phyloP scores from a whole-genome alignment of 1,140 invertebrate genomes.

The Aleiodes sp. region DNA sequence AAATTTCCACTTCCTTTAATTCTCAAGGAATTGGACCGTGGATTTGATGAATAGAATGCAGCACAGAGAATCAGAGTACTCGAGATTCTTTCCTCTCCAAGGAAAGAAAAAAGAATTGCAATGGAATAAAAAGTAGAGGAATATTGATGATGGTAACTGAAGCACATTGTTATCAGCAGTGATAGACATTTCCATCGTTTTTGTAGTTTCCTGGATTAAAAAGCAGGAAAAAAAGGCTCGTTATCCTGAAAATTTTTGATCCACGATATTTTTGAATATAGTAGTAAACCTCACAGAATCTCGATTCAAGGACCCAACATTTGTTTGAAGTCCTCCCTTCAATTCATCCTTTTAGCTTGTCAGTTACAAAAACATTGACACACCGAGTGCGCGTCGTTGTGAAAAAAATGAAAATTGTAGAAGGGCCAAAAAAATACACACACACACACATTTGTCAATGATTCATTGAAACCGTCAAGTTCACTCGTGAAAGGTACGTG shows the following conservation, averaged over 20 bases:
- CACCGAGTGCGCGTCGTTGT: neutral
- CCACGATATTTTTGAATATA: neutral
- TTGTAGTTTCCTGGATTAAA: neutral
- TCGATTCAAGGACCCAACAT: neutral
- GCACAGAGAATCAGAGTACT: too few relatives aligned
- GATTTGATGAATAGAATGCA: too few relatives aligned
- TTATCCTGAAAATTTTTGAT: neutral
- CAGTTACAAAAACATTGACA: neutral
- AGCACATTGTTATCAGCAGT: neutral
- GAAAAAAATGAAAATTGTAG: neutral
- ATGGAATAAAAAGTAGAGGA: neutral
- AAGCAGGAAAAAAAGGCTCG: neutral
- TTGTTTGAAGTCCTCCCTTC: neutral
- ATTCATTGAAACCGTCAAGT: slow-evolving; percentile 6
- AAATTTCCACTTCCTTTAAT: neutral
- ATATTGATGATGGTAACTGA: neutral
- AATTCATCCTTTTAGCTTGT: neutral
- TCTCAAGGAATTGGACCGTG: neutral
- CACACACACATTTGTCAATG: neutral
- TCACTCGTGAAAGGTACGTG: neutral
- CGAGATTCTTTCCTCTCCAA: neutral
- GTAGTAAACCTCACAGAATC: neutral
- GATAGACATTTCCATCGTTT: neutral
- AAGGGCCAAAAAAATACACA: neutral
- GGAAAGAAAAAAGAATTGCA: neutral